phyloP scores from a whole-genome alignment of 2,113 vertebrate species.

The Lampris incognitus region DNA sequence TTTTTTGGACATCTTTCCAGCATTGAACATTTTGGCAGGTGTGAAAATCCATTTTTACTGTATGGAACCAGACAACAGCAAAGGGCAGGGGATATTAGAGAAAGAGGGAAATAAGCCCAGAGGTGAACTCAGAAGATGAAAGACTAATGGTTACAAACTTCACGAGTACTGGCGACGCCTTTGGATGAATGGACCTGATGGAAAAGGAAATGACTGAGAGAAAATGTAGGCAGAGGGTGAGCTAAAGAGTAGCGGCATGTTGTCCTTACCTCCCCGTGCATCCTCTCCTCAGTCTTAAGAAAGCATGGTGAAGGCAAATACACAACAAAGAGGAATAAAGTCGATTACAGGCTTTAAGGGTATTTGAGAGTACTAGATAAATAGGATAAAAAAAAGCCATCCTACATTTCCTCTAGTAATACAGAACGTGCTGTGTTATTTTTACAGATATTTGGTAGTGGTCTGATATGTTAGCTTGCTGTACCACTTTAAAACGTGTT shows the following conservation, averaged over 20 bases:
- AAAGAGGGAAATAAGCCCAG: conserved; percentile 43
- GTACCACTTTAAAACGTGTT: background rate
- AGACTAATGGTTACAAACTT: conserved; percentile 3
- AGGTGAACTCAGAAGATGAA: conserved; percentile 35
- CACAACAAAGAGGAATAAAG: conserved; percentile 38
- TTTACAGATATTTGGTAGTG: too few species aligned
- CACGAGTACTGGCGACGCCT: conserved; percentile 13
- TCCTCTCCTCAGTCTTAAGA: conserved; percentile 96
- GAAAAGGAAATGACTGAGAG: conserved; percentile 50
- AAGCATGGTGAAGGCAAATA: conserved; percentile 78
- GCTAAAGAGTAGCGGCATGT: conserved; percentile 15
- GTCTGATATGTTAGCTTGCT: too few species aligned
- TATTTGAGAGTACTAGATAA: background rate
- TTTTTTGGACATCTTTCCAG: conserved; percentile 34
- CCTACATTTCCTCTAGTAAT: background rate
- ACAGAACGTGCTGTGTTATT: background rate
- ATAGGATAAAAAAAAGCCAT: background rate
- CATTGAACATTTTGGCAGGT: conserved; percentile 6
- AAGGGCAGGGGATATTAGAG: conserved; percentile 35
- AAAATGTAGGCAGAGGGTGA: conserved; percentile 18
- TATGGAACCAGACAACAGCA: conserved; percentile 28
- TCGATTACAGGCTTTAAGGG: conserved; percentile 8
- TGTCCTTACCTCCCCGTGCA: conserved; percentile 95
- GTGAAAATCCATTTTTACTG: conserved; percentile 25
- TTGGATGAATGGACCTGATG: conserved; percentile 29